phyloP scores from a whole-genome alignment of 2,888 invertebrate genomes.

The Agelastica alni region DNA sequence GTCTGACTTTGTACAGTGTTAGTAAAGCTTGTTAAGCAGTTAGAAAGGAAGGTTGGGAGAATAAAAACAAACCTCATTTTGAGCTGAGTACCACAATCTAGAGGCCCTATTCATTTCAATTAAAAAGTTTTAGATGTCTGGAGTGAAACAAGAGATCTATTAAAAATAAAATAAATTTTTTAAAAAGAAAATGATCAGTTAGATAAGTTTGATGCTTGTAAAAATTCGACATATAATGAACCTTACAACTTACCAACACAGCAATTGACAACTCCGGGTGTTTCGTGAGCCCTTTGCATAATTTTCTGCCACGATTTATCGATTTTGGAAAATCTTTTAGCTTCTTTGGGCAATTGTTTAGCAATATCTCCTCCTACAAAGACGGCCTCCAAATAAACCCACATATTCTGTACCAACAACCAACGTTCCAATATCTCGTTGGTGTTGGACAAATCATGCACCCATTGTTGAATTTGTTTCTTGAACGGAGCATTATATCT shows the following conservation, averaged over 20 bases:
- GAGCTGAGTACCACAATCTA: no score
- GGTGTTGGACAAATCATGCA: constrained; percentile 90
- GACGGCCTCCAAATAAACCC: constrained; percentile 97
- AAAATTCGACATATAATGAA: no score
- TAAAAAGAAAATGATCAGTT: no score
- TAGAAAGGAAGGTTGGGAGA: no score
- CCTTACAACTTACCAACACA: constrained; percentile 74
- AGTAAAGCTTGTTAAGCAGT: no score
- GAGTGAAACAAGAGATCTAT: no score
- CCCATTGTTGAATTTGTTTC: constrained; percentile 96
- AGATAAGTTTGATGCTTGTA: no score
- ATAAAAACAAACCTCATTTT: no score
- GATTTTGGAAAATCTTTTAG: constrained; percentile 92
- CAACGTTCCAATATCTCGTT: constrained; percentile 96
- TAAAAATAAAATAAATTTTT: no score
- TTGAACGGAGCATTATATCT: constrained; percentile 96
- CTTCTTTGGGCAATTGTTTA: constrained; percentile 95
- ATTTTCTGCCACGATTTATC: constrained; percentile 99
- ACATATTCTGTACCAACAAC: constrained; percentile 96
- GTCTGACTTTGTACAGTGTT: no score
- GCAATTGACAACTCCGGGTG: constrained; percentile 92
- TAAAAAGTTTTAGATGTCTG: no score
- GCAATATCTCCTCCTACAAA: constrained; percentile 98
- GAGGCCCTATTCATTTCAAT: no score
- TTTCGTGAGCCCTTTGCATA: constrained; percentile 95